Evolutionary conservation across 1,140 invertebrate species (phyloP), one percentile per base, ranked within the genome.

Genomic region (Manduca sexta): DNA sequence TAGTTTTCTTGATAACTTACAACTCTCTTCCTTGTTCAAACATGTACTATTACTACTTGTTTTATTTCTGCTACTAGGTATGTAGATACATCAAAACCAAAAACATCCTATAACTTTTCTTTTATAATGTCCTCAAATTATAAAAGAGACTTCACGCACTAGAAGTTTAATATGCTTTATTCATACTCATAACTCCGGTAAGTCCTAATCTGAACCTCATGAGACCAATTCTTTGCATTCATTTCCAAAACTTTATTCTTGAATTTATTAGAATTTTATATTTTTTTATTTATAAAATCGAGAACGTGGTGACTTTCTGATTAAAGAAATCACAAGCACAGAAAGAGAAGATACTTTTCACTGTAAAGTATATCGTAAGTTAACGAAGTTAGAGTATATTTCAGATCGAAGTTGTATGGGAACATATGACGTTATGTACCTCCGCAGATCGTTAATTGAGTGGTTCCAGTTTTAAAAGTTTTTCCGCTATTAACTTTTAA

Each of bases 401-500:
- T 37, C 37, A 2, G 3, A 11, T 15, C 26, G 29, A n/a, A 10
- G 7, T 16, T 10, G 2, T 34, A 8, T 1, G 0, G 1, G 8
- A 6, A 11, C 6, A 15, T 43, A 37, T 15, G 10, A 14, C 26
- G 1, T 51, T 51, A 5, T 13, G 26, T 2, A 4, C n/a, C 13
- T 45, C 1, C 8, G 16, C 4, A 8, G 14, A 11, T 31, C 11
- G 42, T 44, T 51, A 51, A 51, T 51, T 51, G 49, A 51, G 42
- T 51, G 49, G 41, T 51, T 37, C 35, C 49, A 51, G 49, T 40
- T 51, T 45, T 44, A 44, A 40, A 45, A 53, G 45, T 43, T 53
- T 48, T 45, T 52, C 45, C 43, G 18, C 51, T 35, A 48, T 48
- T 53, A 48, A 53, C 40, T 48, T 53, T 47, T 43, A 39, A 47